Percentiles rank a stretch among this genome's conserved stretches.
These are phyloP conservation scores for Hippocampus guttulatus DNA, from an alignment of 2,113 vertebrate genomes.

Conservation along the genomic window DNA sequence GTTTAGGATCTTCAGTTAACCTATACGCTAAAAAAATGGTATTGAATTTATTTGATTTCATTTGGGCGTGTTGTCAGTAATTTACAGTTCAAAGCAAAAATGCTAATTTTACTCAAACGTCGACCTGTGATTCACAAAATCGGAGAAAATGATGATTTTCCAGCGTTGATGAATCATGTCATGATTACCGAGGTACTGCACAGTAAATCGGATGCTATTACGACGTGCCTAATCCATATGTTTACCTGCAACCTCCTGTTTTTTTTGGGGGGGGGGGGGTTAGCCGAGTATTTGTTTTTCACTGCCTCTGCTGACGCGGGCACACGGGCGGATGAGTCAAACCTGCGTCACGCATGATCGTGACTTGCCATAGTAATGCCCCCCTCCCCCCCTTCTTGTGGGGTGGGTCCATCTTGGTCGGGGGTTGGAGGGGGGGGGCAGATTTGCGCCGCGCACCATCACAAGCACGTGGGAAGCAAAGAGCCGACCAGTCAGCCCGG, in stretches of 20 bases:
- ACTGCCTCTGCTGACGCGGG: slow-evolving; percentile 57
- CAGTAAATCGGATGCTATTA: too few relatives aligned
- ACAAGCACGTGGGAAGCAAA: slow-evolving; percentile 50
- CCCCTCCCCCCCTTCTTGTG: neutral
- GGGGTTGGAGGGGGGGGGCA: neutral
- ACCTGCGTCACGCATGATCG: slow-evolving; percentile 70
- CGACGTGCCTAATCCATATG: too few relatives aligned
- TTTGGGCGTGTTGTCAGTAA: too few relatives aligned
- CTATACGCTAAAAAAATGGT: too few relatives aligned
- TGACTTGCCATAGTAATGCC: slow-evolving; percentile 66
- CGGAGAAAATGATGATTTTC: too few relatives aligned
- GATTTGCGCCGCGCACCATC: slow-evolving; percentile 30
- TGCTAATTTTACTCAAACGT: too few relatives aligned
- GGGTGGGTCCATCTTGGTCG: neutral
- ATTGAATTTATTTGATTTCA: too few relatives aligned
- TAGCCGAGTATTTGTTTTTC: neutral
- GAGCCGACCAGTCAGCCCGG: neutral
- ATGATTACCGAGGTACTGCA: too few relatives aligned
- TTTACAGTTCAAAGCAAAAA: too few relatives aligned
- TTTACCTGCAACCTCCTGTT: neutral
- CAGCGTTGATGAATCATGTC: too few relatives aligned
- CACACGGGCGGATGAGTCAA: slow-evolving; percentile 65
- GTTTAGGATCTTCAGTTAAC: too few relatives aligned
- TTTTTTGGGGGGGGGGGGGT: neutral
- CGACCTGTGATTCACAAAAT: too few relatives aligned